Evolutionary conservation across 2,888 invertebrate genomes (phyloP).

Genomic region (Cyrtodaria siliqua): DNA sequence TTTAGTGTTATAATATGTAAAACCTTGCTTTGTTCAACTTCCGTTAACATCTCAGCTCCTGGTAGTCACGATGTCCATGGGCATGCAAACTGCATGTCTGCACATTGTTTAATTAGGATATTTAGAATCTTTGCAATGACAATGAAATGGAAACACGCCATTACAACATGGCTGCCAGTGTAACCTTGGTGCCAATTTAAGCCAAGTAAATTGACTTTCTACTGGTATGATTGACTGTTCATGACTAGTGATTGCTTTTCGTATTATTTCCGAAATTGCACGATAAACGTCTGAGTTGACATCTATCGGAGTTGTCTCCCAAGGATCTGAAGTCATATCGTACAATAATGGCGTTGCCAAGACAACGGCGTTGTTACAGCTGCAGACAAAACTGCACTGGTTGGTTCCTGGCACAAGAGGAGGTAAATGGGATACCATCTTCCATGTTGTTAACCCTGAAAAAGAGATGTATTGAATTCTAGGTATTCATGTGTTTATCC

Average conservation of each 20-base stretch:
- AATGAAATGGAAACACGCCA: slow-evolving; percentile 78
- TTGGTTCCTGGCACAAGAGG: slow-evolving; percentile 78
- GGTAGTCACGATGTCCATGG: too few relatives aligned
- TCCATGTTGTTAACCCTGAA: slow-evolving; percentile 80
- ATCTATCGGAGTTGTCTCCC: slow-evolving; percentile 84
- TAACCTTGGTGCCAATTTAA: slow-evolving; percentile 79
- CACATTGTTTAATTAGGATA: too few relatives aligned
- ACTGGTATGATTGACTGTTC: slow-evolving; percentile 67
- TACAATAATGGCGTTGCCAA: slow-evolving; percentile 86
- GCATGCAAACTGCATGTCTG: too few relatives aligned
- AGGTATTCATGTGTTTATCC: too few relatives aligned
- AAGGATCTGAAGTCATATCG: slow-evolving; percentile 86
- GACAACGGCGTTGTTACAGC: slow-evolving; percentile 77
- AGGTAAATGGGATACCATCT: slow-evolving; percentile 82
- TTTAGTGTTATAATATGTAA: too few relatives aligned
- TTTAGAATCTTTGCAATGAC: slow-evolving; percentile 69
- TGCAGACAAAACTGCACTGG: slow-evolving; percentile 72
- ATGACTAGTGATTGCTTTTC: slow-evolving; percentile 73
- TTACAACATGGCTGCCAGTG: slow-evolving; percentile 85
- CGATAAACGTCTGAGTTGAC: slow-evolving; percentile 43
- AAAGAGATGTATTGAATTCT: too few relatives aligned
- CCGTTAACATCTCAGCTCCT: too few relatives aligned
- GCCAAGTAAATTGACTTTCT: slow-evolving; percentile 76
- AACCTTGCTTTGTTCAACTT: too few relatives aligned
- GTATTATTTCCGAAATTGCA: slow-evolving; percentile 57